A percentile compares a stretch with the other conserved stretches of the same genome.
These are phyloP conservation scores for Dendrocincla fuliginosa DNA, from an alignment of 2,797 vertebrate genomes.

Conservation along the genomic window DNA sequence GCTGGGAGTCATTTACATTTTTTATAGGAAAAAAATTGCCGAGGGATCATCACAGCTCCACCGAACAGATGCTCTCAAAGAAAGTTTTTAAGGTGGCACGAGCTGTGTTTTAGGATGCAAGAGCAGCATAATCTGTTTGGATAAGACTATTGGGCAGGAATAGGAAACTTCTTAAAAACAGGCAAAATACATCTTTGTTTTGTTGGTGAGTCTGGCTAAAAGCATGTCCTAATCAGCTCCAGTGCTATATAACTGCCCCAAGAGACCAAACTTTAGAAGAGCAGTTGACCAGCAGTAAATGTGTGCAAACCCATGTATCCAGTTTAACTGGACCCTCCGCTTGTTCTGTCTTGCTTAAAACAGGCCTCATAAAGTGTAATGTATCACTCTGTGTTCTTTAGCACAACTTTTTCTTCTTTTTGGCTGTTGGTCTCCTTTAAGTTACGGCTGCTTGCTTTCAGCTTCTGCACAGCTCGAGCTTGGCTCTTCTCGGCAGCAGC, in stretches of 20 bases:
- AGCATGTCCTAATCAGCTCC: background rate
- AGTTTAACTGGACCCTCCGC: background rate
- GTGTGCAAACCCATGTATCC: background rate
- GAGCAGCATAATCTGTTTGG: background rate
- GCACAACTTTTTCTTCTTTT: background rate
- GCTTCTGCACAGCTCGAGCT: background rate
- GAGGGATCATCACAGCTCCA: background rate
- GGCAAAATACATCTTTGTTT: background rate
- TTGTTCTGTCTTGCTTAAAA: background rate
- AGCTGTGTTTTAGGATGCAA: background rate
- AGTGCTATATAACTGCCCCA: background rate
- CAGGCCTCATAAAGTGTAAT: background rate
- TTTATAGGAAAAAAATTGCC: constrained; percentile 32
- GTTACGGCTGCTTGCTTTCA: fast-evolving
- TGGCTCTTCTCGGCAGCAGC: background rate
- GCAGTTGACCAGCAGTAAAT: background rate
- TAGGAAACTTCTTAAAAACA: background rate
- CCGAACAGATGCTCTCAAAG: background rate
- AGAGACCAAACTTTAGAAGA: background rate
- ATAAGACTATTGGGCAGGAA: background rate
- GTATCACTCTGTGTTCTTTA: background rate
- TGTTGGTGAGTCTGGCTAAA: background rate
- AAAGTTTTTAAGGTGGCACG: background rate
- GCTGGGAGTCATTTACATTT: constrained; percentile 20
- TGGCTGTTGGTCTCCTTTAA: background rate